phyloP scores from a whole-genome alignment of 2,113 vertebrate genomes.

The Nesogale talazaci region DNA sequence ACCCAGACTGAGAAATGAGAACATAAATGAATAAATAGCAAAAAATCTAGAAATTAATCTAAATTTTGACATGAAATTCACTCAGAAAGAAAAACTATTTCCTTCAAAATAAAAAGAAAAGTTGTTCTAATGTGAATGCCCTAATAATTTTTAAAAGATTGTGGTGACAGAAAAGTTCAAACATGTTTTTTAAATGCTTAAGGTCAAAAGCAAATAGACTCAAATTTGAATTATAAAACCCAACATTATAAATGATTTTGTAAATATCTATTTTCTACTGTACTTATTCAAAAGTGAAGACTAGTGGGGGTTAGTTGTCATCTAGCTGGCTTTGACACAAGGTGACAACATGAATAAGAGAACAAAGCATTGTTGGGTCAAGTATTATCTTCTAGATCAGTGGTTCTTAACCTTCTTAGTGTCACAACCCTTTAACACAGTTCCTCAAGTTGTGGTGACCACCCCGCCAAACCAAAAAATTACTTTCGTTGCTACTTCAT shows the following conservation, averaged over 20 bases:
- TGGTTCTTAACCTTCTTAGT: background rate
- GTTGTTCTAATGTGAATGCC: background rate
- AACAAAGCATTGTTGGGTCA: background rate
- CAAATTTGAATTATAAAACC: slow-evolving; percentile 48
- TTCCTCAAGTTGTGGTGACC: too few species aligned
- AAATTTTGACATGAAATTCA: background rate
- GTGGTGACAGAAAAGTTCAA: background rate
- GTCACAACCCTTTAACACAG: too few species aligned
- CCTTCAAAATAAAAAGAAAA: slow-evolving; percentile 37
- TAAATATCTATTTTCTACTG: background rate
- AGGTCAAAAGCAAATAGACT: slow-evolving; percentile 15
- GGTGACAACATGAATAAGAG: background rate
- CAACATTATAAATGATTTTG: background rate
- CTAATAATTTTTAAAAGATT: slow-evolving; percentile 2
- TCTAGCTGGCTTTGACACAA: background rate
- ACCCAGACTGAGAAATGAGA: background rate
- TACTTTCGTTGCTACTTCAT: too few species aligned
- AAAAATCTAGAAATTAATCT: background rate
- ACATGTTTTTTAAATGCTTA: slow-evolving; percentile 46
- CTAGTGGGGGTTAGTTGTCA: background rate
- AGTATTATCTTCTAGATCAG: background rate
- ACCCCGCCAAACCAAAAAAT: too few species aligned
- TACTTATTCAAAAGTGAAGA: background rate
- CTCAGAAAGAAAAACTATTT: background rate
- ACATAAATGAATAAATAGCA: background rate